Evolutionary conservation across 2,797 vertebrate genomes (phyloP), one percentile per base, ranked within the genome.

Genomic region (Phoeniculus purpureus): DNA sequence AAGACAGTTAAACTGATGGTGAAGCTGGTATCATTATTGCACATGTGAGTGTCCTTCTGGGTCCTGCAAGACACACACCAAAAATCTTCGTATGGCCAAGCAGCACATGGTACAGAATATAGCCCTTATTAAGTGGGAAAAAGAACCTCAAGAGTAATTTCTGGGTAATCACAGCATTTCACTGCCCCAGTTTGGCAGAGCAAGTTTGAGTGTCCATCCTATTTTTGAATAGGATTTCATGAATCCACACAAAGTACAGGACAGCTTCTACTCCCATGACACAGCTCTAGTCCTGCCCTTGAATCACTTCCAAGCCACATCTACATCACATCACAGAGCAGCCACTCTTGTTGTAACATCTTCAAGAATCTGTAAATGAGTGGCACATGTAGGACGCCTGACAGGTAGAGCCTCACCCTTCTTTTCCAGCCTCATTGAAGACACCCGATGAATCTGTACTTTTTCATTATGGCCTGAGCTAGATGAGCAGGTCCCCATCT

Each of bases 1-100:
- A 87, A 81, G 80, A 86, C 65, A 80, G 61, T 12, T 51, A n/a
- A 87, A 81, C 7, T 48, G 31, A 60, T 54, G 48, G 50, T 72
- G 40, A 82, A 93, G 91, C 25, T 29, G 11, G 8, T 40, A 17
- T 81, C 60, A 78, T 76, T 50, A 50, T 20, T 60, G 48, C 3
- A 29, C 12, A 19, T 18, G 6, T 29, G 21, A 15, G 5, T 59
- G 32, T n/a, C 10, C 43, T 79, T 25, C 64, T 32, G 25, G 13
- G 18, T 64, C 25, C 48, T 75, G 29, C 21, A 26, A 73, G 16
- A 73, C 5, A 26, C 5, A 10, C 7, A 20, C 59, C 13, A 50
- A 25, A 56, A 52, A 55, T 55, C 48, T 60, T 87, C 47, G 48
- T 15, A 23, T 1, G 15, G 12, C 61, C 64, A 73, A 81, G 60